A percentile compares a stretch with the other conserved stretches of the same genome.
These are phyloP conservation scores for Carcharodon carcharias DNA, from an alignment of 2,797 vertebrate species.

Conservation along the genomic window DNA sequence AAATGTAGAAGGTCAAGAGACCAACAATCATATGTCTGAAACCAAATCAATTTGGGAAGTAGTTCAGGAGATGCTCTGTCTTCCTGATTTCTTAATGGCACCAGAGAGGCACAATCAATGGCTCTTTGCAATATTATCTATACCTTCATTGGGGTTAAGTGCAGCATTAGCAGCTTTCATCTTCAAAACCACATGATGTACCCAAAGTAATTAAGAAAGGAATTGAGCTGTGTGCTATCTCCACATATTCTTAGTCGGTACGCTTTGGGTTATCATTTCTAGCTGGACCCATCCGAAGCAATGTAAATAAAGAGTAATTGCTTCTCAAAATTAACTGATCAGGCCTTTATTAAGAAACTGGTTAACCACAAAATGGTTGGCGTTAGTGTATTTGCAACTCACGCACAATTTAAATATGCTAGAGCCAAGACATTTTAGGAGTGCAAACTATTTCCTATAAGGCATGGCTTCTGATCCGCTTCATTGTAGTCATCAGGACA, in stretches of 20 bases:
- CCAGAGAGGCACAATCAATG: neutral
- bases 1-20: neutral
- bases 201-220: neutral
- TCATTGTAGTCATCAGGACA: neutral
- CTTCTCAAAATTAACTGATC: neutral
- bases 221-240: neutral
- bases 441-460: neutral
- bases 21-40: neutral
- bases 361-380: neutral
- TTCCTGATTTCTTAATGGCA: neutral
- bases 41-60: neutral
- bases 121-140: neutral
- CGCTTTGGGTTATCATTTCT: neutral
- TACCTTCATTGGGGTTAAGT: neutral
- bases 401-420: neutral
- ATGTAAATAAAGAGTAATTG: neutral
- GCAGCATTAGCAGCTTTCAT: neutral
- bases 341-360: neutral
- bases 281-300: neutral
- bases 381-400: neutral
- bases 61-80: neutral
- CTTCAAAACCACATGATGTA: neutral
- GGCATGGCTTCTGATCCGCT: neutral
- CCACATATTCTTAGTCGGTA: neutral
- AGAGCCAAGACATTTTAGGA: neutral